Percentiles rank a stretch among this genome's conserved stretches.
phyloP scores from a whole-genome alignment of 2,888 invertebrate species.

The Pterostichus niger region DNA sequence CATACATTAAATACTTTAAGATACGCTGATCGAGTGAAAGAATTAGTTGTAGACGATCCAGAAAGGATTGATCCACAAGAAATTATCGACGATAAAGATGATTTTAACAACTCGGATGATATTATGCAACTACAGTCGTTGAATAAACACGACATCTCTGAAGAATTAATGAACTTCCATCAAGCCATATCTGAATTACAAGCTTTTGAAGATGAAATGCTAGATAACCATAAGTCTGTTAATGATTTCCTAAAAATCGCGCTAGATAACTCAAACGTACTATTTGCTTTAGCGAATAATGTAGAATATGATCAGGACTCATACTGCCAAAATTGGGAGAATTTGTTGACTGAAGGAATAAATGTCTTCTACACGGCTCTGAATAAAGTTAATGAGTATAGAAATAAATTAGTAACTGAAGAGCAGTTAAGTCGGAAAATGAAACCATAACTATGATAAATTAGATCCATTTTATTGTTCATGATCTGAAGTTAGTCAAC shows the following conservation, averaged over 20 bases:
- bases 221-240: constrained; percentile 93
- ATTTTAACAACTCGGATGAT: constrained; percentile 83
- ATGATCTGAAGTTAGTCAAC: not conserved
- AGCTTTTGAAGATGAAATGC: constrained; percentile 94
- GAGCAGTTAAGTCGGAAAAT: constrained; percentile 93
- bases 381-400: constrained; percentile 89
- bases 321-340: constrained; percentile 94
- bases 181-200: constrained; percentile 97
- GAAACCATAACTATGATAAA: constrained; percentile 71
- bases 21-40: constrained; percentile 98
- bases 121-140: constrained; percentile 92
- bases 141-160: constrained; percentile 96
- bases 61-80: constrained; percentile 73
- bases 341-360: constrained; percentile 88
- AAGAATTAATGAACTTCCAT: constrained; percentile 96
- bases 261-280: constrained; percentile 85
- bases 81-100: constrained; percentile 73
- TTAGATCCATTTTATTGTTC: constrained; percentile 30
- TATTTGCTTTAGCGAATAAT: constrained; percentile 91
- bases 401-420: constrained; percentile 92
- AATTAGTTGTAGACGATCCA: constrained; percentile 85
- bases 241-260: constrained; percentile 85
- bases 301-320: constrained; percentile 98
- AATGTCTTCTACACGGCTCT: constrained; percentile 86
- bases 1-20: constrained; percentile 98